phyloP scores from a whole-genome alignment of 2,113 vertebrate genomes.

The Nipponia nippon region DNA sequence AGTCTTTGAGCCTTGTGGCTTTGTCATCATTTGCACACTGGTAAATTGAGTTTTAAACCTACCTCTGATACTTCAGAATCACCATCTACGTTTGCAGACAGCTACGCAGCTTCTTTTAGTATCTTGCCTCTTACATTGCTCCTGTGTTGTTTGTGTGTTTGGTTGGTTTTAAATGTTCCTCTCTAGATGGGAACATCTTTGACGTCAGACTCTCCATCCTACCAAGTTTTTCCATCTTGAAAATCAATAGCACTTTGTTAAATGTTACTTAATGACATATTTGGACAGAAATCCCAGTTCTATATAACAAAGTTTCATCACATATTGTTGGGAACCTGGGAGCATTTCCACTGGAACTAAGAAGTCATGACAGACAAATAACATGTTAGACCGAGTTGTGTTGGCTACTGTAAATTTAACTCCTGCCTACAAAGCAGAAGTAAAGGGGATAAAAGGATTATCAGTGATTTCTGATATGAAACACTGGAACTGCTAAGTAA shows the following conservation, averaged over 20 bases:
- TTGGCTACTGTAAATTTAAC: neutral
- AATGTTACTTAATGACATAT: neutral
- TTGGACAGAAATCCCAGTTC: neutral
- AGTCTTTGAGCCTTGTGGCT: neutral
- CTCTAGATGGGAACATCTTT: neutral
- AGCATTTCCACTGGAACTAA: neutral
- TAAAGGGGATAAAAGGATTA: neutral
- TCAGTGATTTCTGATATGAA: neutral
- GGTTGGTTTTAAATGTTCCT: neutral
- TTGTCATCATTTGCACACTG: neutral
- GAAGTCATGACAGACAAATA: neutral
- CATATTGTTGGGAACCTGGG: neutral
- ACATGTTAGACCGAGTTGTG: neutral
- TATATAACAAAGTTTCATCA: neutral
- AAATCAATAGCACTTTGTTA: neutral
- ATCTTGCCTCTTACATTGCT: neutral
- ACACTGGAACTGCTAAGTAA: neutral
- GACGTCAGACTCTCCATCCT: neutral
- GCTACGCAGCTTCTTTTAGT: neutral
- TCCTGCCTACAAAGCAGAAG: neutral
- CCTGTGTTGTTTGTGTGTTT: neutral
- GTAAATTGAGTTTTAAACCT: neutral
- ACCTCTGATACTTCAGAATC: neutral
- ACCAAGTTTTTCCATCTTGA: neutral
- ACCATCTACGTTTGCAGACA: neutral